Evolutionary conservation across 2,888 invertebrate species (phyloP).

Genomic region (Aspidiotus rigidus): DNA sequence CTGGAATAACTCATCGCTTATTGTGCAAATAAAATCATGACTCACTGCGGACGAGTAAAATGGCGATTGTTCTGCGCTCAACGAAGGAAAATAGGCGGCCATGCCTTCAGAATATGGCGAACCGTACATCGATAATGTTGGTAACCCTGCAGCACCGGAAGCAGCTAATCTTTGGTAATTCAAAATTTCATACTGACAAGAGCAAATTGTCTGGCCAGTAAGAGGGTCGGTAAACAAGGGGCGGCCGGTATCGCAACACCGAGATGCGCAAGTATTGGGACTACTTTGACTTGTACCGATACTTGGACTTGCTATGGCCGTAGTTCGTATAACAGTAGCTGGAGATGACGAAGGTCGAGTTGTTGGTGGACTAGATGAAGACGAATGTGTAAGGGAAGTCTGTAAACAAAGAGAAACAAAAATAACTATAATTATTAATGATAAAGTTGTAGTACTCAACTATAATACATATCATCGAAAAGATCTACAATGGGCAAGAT

Average conservation of each 20-base stretch:
- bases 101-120: conserved; percentile 69
- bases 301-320: conserved; percentile 31
- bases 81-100: conserved; percentile 76
- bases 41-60: conserved; percentile 79
- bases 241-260: conserved; percentile 87
- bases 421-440: neutral
- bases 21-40: neutral
- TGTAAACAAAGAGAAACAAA: conserved; percentile 34
- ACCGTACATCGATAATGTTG: conserved; percentile 68
- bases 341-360: conserved; percentile 34
- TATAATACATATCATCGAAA: neutral
- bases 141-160: conserved; percentile 54
- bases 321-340: conserved; percentile 19
- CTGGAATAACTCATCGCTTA: too few species aligned
- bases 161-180: conserved; percentile 70
- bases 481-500: neutral
- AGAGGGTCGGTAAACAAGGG: conserved; percentile 83
- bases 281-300: conserved; percentile 30
- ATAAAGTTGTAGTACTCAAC: too few species aligned
- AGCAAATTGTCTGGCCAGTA: conserved; percentile 79
- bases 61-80: conserved; percentile 74
- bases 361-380: conserved; percentile 35
- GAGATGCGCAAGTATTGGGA: conserved; percentile 40
- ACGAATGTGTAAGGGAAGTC: conserved; percentile 26
- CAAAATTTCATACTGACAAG: conserved; percentile 81